Evolutionary conservation across 23 tunicate species (phyloP), one percentile per base, ranked within the genome.

Genomic region (Ciona savignyi): DNA sequence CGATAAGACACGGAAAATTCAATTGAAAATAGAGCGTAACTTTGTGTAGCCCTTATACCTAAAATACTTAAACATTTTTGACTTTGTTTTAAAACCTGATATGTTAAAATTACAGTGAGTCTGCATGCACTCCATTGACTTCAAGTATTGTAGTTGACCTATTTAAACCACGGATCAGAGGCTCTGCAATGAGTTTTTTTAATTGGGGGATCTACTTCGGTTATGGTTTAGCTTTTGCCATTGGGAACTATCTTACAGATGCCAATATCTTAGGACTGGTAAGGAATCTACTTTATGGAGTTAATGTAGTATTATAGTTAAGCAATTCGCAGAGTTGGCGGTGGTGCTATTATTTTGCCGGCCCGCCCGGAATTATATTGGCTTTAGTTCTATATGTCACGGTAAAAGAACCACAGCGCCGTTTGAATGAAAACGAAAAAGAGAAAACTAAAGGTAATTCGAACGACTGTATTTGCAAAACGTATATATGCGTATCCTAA

Each of bases 131-230:
- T 4, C 97, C 97, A 1, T 70, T 91, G 23, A 80, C 87, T 35
- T 85, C 97, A 1, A 85, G 97, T 62, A 80, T 91, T 0, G 76
- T 91, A 63, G 97, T 85, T 30, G 97, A 91, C 60, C 71, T 28
- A 30, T 91, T 91, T 85, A 76, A 67, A 0, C 23, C 72, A 4
- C 66, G 74, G 0, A 80, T 81, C 72, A 76, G 97, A 29, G 97
- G 67, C 61, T 65, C 84, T 60, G 97, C 83, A 15, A 91, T 91
- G 97, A 84, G 97, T 72, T 60, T 91, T 15, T 91, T 84, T 69
- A 91, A 85, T 66, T 91, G 97, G 97, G 97, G 97, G 25, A 91
- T 91, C 22, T 91, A 91, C 77, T 51, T 91, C 64, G 97, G 97
- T 1, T 91, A 86, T 72, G 97, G 97, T 31, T 72, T 80, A 21